Base-by-base conservation (phyloP, 2,113 vertebrate species). In the Hippoglossus stenolepis region DNA sequence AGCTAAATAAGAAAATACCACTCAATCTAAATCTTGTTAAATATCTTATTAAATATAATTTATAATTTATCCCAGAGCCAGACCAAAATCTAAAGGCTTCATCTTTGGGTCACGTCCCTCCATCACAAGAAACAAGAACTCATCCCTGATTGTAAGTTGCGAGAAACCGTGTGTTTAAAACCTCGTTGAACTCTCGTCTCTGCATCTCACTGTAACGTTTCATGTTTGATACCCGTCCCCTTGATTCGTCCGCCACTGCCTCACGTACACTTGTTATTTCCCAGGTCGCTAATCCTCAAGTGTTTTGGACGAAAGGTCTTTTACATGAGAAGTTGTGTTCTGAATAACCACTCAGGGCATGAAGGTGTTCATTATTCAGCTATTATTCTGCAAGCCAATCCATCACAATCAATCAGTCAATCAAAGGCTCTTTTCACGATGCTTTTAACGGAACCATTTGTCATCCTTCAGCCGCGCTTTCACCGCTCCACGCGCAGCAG, bases 391-490 rank as follows among this genome's bases (percentile, higher is more conserved):
- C 80, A 40, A 78, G 70, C 80, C 85, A 82, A 77, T 84, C 84
- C 81, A 78, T 85, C 89, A 80, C 82, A 75, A 85, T 87, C 89
- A 87, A 85, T 90, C 86, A 88, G 89, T 91, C 92, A 87, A 80
- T 91, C 89, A 88, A 71, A 84, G 0, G 70, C 69, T 75, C 80
- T 75, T 82, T 84, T 76, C 47, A 0, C 65, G 60, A 75, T 59
- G 90, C 90, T 91, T 93, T 93, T 90, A 88, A 88, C 84, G 8
- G 23, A 83, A 81, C 73, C 73, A 82, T 85, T 90, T 79, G 86
- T 81, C 83, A 86, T 80, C 76, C 84, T 87, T 89, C 87, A 81
- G 73, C 85, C 4, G 28, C 28, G 28, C 79, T 67, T 70, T 72
- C 70, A 28, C 69, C 53, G 65, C 20, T n/a, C 61, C 5, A 65